These are phyloP conservation scores for Manacus vitellinus DNA, from an alignment of 2,113 vertebrate genomes.

Conservation along the genomic window DNA sequence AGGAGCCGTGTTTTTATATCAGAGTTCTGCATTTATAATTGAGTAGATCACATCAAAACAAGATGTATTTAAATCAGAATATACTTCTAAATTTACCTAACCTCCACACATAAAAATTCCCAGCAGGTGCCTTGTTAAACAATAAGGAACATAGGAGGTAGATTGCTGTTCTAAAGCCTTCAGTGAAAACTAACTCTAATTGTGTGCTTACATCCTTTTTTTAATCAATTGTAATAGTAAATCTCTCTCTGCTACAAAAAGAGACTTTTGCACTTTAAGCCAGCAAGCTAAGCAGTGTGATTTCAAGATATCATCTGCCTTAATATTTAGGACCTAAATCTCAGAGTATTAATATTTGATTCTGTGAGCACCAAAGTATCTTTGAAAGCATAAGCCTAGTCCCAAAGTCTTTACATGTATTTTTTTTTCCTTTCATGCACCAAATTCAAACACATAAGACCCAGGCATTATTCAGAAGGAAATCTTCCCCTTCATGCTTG, in stretches of 20 bases:
- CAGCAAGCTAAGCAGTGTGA: background rate
- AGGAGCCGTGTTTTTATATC: constrained; percentile 15
- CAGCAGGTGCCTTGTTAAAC: constrained; percentile 64
- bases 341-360: constrained; percentile 13
- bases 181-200: background rate
- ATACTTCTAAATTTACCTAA: constrained; percentile 40
- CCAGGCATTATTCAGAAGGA: background rate
- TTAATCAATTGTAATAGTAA: background rate
- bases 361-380: background rate
- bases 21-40: constrained; percentile 27
- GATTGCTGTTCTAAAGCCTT: constrained; percentile 25
- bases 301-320: background rate
- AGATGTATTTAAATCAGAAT: constrained; percentile 39
- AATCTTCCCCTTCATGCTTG: background rate
- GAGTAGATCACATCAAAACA: constrained; percentile 10
- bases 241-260: background rate
- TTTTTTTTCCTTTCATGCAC: background rate
- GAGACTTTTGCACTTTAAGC: background rate
- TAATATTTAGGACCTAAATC: background rate
- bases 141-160: constrained; percentile 34
- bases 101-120: constrained; percentile 8
- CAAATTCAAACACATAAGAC: background rate
- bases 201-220: background rate
- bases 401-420: background rate
- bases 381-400: background rate